Evolutionary conservation across 2,113 vertebrate species (phyloP).

Genomic region (Anas platyrhynchos): DNA sequence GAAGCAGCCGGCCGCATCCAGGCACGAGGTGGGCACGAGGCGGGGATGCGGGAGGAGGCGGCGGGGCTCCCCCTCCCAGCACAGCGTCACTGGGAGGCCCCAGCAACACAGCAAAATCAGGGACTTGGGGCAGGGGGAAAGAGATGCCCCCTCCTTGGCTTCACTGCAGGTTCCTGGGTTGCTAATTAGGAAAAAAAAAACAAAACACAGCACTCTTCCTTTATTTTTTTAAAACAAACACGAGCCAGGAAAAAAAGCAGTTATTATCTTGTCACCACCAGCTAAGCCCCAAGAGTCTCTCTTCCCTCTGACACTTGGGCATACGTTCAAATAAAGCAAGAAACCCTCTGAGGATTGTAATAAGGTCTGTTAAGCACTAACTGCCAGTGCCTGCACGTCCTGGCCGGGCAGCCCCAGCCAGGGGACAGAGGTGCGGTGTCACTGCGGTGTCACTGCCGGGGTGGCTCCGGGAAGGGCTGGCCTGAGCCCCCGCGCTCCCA

Average conservation of each 20-base stretch:
- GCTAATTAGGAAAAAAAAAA: not conserved
- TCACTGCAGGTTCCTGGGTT: not conserved
- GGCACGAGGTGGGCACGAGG: not conserved
- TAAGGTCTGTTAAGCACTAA: not conserved
- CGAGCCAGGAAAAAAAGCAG: not conserved
- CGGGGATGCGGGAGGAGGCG: not conserved
- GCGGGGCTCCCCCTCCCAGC: too few relatives aligned
- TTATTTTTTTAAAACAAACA: not conserved
- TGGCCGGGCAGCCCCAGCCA: not conserved
- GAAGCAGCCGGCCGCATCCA: not conserved
- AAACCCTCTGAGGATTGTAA: rapidly evolving
- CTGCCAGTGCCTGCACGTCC: rapidly evolving
- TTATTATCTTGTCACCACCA: not conserved
- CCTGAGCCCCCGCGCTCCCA: rapidly evolving
- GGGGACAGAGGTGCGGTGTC: rapidly evolving
- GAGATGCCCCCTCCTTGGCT: rapidly evolving
- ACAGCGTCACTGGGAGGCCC: too few relatives aligned
- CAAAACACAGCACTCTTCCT: not conserved
- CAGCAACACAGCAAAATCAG: not conserved
- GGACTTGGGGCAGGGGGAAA: not conserved
- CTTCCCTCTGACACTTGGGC: not conserved
- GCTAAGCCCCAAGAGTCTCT: not conserved
- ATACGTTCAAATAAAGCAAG: not conserved
- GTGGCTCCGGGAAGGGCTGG: rapidly evolving
- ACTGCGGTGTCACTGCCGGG: rapidly evolving